Percentiles rank a stretch among this genome's conserved stretches.
Conservation (phyloP, 2,797 vertebrate genomes). For the Synanceia verrucosa region DNA sequence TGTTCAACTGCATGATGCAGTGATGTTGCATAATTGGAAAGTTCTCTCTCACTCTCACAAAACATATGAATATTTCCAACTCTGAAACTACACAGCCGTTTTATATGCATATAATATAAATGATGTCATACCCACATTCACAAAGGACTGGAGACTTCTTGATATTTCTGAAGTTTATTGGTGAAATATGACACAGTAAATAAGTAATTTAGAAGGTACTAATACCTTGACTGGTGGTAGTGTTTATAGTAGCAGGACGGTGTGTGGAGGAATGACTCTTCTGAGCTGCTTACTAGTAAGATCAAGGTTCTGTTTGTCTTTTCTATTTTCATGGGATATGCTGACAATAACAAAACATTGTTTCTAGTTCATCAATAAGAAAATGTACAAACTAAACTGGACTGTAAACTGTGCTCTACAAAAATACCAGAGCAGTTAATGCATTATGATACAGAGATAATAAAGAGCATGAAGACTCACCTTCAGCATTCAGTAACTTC, state of each 20-base stretch:
- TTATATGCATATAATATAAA: no score
- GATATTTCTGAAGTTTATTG: no score
- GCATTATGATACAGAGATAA: not conserved
- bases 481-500: constrained; percentile 87
- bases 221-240: no score
- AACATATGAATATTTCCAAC: not conserved
- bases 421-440: not conserved
- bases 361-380: not conserved
- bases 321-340: no score
- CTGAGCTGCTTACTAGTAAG: not conserved
- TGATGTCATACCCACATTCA: not conserved
- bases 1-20: no score
- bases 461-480: constrained; percentile 59
- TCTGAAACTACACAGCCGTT: not conserved
- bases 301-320: not conserved
- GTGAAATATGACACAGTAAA: no score
- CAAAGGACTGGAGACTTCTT: not conserved
- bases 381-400: not conserved
- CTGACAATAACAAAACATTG: no score
- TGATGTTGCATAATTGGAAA: not conserved
- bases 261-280: no score
- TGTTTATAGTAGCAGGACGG: no score
- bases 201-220: no score
- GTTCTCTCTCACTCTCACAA: not conserved
- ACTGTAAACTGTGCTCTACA: not conserved